These are phyloP conservation scores for Sebastes schlegelii DNA, from an alignment of 2,113 vertebrate species.

Conservation along the genomic window DNA sequence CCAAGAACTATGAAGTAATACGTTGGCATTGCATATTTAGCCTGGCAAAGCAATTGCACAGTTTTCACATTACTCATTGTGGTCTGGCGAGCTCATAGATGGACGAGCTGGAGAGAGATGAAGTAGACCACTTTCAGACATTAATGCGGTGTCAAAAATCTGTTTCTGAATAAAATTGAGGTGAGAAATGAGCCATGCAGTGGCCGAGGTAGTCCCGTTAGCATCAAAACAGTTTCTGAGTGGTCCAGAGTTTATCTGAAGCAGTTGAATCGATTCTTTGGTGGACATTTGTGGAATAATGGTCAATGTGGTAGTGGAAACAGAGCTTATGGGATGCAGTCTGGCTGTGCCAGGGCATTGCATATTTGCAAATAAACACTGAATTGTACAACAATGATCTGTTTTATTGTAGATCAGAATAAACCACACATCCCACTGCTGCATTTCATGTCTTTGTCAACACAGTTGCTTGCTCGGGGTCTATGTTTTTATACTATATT, in stretches of 20 bases:
- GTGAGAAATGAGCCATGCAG: neutral
- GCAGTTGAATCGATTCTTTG: constrained; percentile 10
- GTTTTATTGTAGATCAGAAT: constrained; percentile 20
- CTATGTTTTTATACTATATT: neutral
- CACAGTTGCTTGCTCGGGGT: neutral
- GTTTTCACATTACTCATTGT: constrained; percentile 52
- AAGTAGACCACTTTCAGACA: neutral
- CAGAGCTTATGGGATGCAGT: neutral
- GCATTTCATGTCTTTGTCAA: constrained; percentile 7
- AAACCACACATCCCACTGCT: constrained; percentile 8
- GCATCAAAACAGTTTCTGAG: neutral
- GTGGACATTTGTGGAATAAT: constrained; percentile 17
- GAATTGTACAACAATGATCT: constrained; percentile 2
- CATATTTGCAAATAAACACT: constrained; percentile 12
- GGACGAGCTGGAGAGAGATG: constrained; percentile 20
- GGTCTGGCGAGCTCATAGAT: constrained; percentile 23
- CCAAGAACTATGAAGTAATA: constrained; percentile 47
- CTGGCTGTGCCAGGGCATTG: neutral
- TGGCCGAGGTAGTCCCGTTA: neutral
- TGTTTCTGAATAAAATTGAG: neutral
- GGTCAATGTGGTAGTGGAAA: constrained; percentile 19
- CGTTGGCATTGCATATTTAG: constrained; percentile 23
- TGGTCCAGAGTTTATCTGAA: neutral
- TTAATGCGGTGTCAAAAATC: constrained; percentile 7
- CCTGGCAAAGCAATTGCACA: constrained; percentile 38